Evolutionary conservation across 2,888 invertebrate genomes (phyloP).

Genomic region (Disparrhopalites patrizii): DNA sequence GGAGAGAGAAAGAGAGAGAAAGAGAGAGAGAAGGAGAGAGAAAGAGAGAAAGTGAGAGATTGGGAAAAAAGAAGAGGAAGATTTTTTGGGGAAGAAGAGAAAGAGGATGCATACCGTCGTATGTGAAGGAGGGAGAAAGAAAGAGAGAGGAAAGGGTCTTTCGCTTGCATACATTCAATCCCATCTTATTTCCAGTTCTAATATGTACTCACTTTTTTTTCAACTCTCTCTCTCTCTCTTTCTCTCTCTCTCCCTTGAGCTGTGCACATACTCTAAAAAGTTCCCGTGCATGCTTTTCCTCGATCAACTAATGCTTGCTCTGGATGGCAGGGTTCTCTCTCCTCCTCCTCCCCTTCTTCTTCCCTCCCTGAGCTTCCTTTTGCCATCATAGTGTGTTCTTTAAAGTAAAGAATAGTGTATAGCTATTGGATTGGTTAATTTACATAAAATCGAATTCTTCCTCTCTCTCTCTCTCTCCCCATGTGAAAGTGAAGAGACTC

Average conservation of each 20-base stretch:
- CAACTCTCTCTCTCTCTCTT: not conserved
- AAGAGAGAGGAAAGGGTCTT: slow-evolving; percentile 19
- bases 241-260: slow-evolving; percentile 5
- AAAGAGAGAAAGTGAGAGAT: not conserved
- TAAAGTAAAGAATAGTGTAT: slow-evolving; percentile 43
- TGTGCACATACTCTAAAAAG: slow-evolving; percentile 6
- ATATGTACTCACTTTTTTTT: slow-evolving; percentile 8
- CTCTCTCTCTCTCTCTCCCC: too few species aligned
- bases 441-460: slow-evolving; percentile 47
- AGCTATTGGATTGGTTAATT: slow-evolving; percentile 45
- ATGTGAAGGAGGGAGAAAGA: not conserved
- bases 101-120: slow-evolving; percentile 20
- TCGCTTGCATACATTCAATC: slow-evolving; percentile 32
- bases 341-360: slow-evolving; percentile 19
- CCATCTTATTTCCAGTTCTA: slow-evolving; percentile 21
- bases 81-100: slow-evolving; percentile 18
- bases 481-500: slow-evolving; percentile 33
- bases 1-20: not conserved
- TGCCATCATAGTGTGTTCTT: not conserved
- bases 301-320: slow-evolving; percentile 3
- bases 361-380: slow-evolving; percentile 13
- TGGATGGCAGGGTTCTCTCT: slow-evolving; percentile 9
- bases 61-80: not conserved
- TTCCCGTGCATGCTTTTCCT: slow-evolving; percentile 18
- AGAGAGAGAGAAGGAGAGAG: not conserved